phyloP scores from a whole-genome alignment of 2,888 invertebrate species.

The Tigriopus californicus region DNA sequence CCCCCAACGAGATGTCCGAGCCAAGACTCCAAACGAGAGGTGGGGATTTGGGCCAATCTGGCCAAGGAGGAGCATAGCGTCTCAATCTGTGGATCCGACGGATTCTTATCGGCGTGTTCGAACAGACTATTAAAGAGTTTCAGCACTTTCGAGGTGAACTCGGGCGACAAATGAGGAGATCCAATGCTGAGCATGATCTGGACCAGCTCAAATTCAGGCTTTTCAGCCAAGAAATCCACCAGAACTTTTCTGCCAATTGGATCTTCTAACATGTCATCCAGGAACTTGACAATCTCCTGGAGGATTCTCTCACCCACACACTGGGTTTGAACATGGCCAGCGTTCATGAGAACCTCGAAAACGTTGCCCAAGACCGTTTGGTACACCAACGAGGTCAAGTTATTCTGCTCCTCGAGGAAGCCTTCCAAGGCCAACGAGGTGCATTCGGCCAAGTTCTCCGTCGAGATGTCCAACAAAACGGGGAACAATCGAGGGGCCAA shows the following conservation, averaged over 20 bases:
- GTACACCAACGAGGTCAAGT: slow-evolving; percentile 43
- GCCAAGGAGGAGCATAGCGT: slow-evolving; percentile 33
- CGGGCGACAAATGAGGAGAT: slow-evolving; percentile 25
- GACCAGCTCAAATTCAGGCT: slow-evolving; percentile 39
- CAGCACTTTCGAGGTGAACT: slow-evolving; percentile 34
- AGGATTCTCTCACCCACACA: slow-evolving; percentile 41
- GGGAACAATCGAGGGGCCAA: slow-evolving; percentile 51
- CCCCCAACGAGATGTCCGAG: slow-evolving; percentile 21
- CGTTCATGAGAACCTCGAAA: slow-evolving; percentile 42
- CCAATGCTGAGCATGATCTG: slow-evolving; percentile 62
- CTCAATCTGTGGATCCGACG: slow-evolving; percentile 41
- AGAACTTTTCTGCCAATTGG: slow-evolving; percentile 60
- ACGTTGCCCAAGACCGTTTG: slow-evolving; percentile 44
- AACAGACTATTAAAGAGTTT: slow-evolving; percentile 58
- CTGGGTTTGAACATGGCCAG: slow-evolving; percentile 23
- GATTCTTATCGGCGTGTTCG: slow-evolving; percentile 37
- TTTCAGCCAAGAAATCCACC: slow-evolving; percentile 46
- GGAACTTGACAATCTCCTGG: slow-evolving; percentile 53
- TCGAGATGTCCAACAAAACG: slow-evolving; percentile 51
- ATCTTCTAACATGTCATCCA: slow-evolving; percentile 67
- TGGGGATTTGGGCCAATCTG: slow-evolving; percentile 43
- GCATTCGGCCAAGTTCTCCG: slow-evolving; percentile 49
- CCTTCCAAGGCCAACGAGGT: slow-evolving; percentile 34
- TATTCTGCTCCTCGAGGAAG: slow-evolving; percentile 44
- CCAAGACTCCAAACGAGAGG: slow-evolving; percentile 38